These are phyloP conservation scores for Drosophila punjabiensis DNA, from an alignment of 1,140 invertebrate species.

Conservation along the genomic window DNA sequence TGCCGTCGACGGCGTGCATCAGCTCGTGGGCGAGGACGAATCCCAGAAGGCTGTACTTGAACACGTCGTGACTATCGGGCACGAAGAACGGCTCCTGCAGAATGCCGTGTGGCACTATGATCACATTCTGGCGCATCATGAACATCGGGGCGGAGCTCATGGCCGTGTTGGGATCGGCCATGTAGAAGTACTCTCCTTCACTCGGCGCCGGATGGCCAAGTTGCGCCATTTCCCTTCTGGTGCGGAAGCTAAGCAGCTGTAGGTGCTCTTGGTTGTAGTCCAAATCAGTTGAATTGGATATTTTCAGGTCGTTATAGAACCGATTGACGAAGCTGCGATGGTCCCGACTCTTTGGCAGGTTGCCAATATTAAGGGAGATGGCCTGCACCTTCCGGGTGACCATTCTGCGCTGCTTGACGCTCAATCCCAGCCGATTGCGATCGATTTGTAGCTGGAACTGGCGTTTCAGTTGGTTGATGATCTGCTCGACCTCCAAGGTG, in stretches of 20 bases:
- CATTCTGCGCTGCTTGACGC: background rate
- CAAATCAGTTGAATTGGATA: conserved; percentile 1
- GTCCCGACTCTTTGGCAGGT: conserved; percentile 50
- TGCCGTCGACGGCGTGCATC: conserved; percentile 59
- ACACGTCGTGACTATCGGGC: conserved; percentile 57
- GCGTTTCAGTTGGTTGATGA: conserved; percentile 42
- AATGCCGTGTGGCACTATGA: conserved; percentile 61
- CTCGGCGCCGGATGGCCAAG: conserved; percentile 1
- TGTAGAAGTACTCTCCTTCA: conserved; percentile 25
- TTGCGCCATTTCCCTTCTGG: conserved; percentile 20
- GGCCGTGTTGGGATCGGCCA: conserved; percentile 27
- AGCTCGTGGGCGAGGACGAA: conserved; percentile 74
- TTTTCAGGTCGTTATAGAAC: conserved; percentile 44
- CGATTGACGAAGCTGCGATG: conserved; percentile 25
- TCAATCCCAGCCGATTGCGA: conserved; percentile 33
- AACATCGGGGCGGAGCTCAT: conserved; percentile 60
- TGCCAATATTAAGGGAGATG: conserved; percentile 69
- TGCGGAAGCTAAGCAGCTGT: conserved; percentile 43
- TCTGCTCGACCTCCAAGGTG: background rate
- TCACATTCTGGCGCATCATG: conserved; percentile 50
- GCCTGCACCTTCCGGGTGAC: conserved; percentile 35
- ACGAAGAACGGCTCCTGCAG: conserved; percentile 65
- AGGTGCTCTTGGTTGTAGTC: conserved; percentile 60
- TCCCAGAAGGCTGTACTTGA: conserved; percentile 67
- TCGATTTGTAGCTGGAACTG: conserved; percentile 38